Evolutionary conservation across 53 echinoderm and acorn worm genomes (phyloP), one percentile per base, ranked within the genome.

Genomic region (Zoroaster sp.): DNA sequence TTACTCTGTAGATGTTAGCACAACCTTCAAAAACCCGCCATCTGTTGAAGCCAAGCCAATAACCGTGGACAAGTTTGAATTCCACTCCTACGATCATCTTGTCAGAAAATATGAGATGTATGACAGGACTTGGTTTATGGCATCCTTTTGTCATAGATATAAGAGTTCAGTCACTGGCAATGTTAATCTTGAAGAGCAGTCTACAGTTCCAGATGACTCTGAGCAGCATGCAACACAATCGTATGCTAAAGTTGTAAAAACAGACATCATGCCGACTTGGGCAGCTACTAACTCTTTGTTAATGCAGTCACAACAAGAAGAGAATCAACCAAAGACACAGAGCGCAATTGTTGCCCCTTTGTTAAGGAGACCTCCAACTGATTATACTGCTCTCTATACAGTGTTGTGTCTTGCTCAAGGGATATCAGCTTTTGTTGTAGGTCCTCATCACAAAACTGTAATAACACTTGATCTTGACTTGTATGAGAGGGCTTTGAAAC

Each of bases 371-470:
- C 80, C 89, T 70, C 80, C 80, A 68, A 89, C 89, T 55, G 83
- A 90, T 65, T 81, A 81, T 20, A 71, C 87, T 66, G 40, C 91
- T 30, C 80, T 92, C 35, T 92, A 88, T 66, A 92, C 92, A 59
- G 88, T 80, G 74, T 39, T 92, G 35, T 80, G 67, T 11, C 87
- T 87, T 41, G 76, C 91, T 17, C 87, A 91, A 87, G 87, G 35
- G 30, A 87, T 87, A 34, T 87, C 87, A 52, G 75, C 86, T 41
- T 31, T 28, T 87, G 87, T 70, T 28, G 92, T 87, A 30, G 87
- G 92, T 49, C 87, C 72, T 55, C 51, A 91, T 41, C 59, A 35
- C 14, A 47, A 87, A 77, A 75, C 85, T 32, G 72, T 83, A 23
- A 90, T 85, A 52, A 90, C 85, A 18, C 72, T 90, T 40, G 91